Evolutionary conservation across 2,113 vertebrate genomes (phyloP).

Genomic region (Leuciscus idus): DNA sequence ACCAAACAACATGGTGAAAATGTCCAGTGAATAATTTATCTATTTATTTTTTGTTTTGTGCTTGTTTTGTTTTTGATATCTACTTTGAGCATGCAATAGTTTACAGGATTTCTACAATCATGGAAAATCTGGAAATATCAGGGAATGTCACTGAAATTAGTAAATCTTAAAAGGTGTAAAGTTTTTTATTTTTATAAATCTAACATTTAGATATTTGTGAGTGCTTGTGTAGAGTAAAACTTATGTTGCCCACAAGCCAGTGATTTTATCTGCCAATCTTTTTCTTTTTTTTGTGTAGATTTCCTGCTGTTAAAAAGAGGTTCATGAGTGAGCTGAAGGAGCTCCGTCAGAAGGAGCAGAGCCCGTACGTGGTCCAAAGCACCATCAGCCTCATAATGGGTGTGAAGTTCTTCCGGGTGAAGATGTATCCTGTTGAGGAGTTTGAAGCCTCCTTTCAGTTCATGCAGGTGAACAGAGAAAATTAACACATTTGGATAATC

Average conservation of each 20-base stretch:
- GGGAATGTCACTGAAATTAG: background rate
- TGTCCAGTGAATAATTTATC: too few relatives aligned
- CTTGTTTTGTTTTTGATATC: background rate
- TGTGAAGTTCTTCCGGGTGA: slow-evolving; percentile 98
- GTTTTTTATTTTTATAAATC: background rate
- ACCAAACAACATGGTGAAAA: too few relatives aligned
- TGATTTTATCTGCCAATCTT: background rate
- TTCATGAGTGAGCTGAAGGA: slow-evolving; percentile 97
- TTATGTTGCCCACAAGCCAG: background rate
- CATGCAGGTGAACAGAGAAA: slow-evolving; percentile 86
- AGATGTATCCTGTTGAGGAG: slow-evolving; percentile 99
- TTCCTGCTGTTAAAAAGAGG: slow-evolving; percentile 97
- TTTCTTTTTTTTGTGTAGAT: slow-evolving; percentile 72
- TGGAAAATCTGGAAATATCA: too few relatives aligned
- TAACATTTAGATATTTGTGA: background rate
- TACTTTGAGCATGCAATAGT: too few relatives aligned
- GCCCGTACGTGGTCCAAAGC: slow-evolving; percentile 89
- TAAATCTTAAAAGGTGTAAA: background rate
- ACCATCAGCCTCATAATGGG: slow-evolving; percentile 99
- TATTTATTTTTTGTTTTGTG: background rate
- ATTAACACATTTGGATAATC: background rate
- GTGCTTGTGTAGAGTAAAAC: background rate
- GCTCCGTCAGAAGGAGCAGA: slow-evolving; percentile 94
- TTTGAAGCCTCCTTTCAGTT: slow-evolving; percentile 99
- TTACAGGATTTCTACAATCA: too few relatives aligned